phyloP scores from a whole-genome alignment of 2,113 vertebrate genomes.

The Antechinus flavipes region DNA sequence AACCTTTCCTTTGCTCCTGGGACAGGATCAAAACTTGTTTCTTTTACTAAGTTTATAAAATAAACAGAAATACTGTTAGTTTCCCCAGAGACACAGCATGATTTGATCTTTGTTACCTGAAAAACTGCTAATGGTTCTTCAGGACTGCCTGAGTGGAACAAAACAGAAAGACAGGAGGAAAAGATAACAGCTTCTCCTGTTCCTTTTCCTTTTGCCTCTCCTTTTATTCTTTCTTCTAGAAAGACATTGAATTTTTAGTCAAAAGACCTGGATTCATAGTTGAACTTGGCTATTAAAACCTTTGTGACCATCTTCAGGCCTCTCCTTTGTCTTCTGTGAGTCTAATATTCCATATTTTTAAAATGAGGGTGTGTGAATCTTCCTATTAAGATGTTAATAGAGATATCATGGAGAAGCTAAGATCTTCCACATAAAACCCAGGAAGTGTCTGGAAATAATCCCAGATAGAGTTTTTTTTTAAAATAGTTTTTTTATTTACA shows the following conservation, averaged over 20 bases:
- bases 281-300: neutral
- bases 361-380: neutral
- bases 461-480: no score
- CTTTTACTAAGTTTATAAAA: slow-evolving; percentile 13
- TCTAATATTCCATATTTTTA: neutral
- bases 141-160: neutral
- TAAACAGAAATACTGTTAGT: neutral
- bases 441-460: neutral
- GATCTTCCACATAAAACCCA: neutral
- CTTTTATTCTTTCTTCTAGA: neutral
- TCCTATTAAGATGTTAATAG: neutral
- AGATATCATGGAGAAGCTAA: neutral
- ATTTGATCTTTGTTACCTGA: neutral
- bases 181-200: neutral
- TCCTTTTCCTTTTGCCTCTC: neutral
- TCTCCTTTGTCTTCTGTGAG: neutral
- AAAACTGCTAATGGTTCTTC: neutral
- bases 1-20: neutral
- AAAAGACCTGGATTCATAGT: neutral
- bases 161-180: neutral
- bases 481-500: no score
- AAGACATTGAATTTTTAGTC: neutral
- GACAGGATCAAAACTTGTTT: neutral
- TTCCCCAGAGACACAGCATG: neutral
- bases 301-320: neutral